Evolutionary conservation across 2,797 vertebrate genomes (phyloP), one percentile per base, ranked within the genome.

Genomic region (Cirrhinus molitorella): DNA sequence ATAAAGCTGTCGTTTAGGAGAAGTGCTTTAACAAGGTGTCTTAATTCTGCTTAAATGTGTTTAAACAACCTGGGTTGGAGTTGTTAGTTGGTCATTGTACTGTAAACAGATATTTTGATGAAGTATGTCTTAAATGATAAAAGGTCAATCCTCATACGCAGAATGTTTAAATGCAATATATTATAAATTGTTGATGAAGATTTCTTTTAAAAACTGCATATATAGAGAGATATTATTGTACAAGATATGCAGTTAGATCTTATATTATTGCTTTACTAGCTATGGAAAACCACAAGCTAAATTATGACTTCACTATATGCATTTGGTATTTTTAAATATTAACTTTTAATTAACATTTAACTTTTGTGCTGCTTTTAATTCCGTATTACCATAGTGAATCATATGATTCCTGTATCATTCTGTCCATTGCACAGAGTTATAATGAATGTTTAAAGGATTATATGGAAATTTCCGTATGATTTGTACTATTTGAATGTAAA

Each of bases 141-240:
- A 71, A 59, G 43, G n/a, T 66, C 2, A 74, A 72, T 80, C 21
- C 65, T 86, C 68, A 49, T 77, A 68, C n/a, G 16, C 72, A 77
- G 70, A 68, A 49, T 79, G 25, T 71, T 72, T 57, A 79, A 76
- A 63, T 79, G 82, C 70, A 79, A 77, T 76, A 84, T 70, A 34
- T 45, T 63, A 80, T 78, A 11, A 76, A 71, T 72, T 66, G 10
- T 3, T 70, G 19, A 61, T 40, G 10, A 34, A 71, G 43, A 49
- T n/a, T 57, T 72, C 25, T 76, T 71, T 76, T 55, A 59, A 72
- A 79, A 65, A 49, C 31, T 68, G 23, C 80, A 78, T 68, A 63
- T 51, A 67, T 31, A 53, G 37, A 71, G 51, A 59, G 45, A 53
- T 83, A 75, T 70, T 81, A 63, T 71, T 84, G 37, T 57, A 83